Percentiles rank a stretch among this genome's conserved stretches.
Evolutionary conservation across 92 coral and sea anemone species (phyloP).

Genomic region (Ricordea florida): DNA sequence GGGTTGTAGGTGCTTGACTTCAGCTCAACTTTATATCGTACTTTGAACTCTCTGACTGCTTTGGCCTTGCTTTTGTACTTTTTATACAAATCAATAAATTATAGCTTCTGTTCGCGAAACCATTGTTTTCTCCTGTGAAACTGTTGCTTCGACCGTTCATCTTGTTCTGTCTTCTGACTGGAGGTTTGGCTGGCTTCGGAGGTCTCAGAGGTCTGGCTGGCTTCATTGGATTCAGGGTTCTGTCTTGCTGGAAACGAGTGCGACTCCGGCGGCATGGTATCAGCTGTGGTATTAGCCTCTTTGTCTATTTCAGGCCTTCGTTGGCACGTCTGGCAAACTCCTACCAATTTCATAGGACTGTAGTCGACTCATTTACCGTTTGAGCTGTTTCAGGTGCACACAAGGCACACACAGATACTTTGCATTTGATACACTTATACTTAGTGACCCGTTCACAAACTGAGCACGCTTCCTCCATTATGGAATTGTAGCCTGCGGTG

Average conservation of each 20-base stretch:
- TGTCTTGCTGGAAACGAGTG: slow-evolving; percentile 16
- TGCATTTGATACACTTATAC: slow-evolving; percentile 38
- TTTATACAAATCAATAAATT: slow-evolving; percentile 18
- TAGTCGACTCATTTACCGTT: slow-evolving; percentile 10
- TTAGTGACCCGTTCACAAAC: slow-evolving; percentile 33
- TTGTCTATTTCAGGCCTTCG: slow-evolving; percentile 15
- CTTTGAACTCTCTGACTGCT: slow-evolving; percentile 35
- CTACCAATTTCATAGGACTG: slow-evolving; percentile 9
- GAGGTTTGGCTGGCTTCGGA: not conserved
- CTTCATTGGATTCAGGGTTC: not conserved
- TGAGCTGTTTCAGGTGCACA: slow-evolving; percentile 49
- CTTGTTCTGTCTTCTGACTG: slow-evolving; percentile 1
- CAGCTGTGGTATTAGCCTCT: slow-evolving; percentile 13
- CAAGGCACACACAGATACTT: slow-evolving; percentile 27
- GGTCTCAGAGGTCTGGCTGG: not conserved
- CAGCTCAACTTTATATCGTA: slow-evolving; percentile 22
- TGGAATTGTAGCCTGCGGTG: slow-evolving; percentile 5
- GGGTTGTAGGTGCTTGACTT: slow-evolving; percentile 37
- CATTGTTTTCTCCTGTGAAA: slow-evolving; percentile 17
- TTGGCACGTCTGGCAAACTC: slow-evolving; percentile 15
- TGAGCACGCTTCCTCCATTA: slow-evolving; percentile 30
- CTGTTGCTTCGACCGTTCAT: not conserved
- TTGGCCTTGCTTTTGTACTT: slow-evolving; percentile 35
- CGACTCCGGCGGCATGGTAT: not conserved
- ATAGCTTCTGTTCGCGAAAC: slow-evolving; percentile 25